phyloP scores from a whole-genome alignment of 2,888 invertebrate genomes.

The Clostera curtula region DNA sequence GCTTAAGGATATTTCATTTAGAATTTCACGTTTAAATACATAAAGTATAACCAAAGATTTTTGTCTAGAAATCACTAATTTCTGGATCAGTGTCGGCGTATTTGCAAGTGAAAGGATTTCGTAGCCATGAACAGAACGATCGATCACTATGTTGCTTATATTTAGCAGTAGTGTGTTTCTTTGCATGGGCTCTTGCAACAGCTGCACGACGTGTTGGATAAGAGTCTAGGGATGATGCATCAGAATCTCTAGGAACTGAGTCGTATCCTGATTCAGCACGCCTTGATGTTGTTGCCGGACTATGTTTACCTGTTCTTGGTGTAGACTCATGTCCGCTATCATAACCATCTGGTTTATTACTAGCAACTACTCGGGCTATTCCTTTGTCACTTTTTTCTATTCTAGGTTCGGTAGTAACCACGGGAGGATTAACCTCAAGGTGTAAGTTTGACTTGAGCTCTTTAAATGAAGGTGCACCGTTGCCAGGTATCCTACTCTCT shows the following conservation, averaged over 20 bases:
- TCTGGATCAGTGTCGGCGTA: slow-evolving; percentile 83
- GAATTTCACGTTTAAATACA: slow-evolving; percentile 41
- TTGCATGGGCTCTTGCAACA: slow-evolving; percentile 64
- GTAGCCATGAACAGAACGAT: slow-evolving; percentile 83
- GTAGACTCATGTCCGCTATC: slow-evolving; percentile 91
- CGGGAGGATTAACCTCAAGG: slow-evolving; percentile 69
- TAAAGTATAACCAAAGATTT: slow-evolving; percentile 18
- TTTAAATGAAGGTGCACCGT: slow-evolving; percentile 77
- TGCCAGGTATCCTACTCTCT: slow-evolving; percentile 78
- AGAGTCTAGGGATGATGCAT: slow-evolving; percentile 90
- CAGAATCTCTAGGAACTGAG: slow-evolving; percentile 91
- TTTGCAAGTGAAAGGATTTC: slow-evolving; percentile 85
- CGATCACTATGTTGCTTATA: slow-evolving; percentile 82
- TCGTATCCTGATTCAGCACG: slow-evolving; percentile 94
- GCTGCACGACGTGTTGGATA: slow-evolving; percentile 68
- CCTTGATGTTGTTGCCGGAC: slow-evolving; percentile 84
- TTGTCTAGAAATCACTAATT: slow-evolving; percentile 76
- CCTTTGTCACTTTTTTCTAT: slow-evolving; percentile 78
- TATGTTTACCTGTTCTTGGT: slow-evolving; percentile 86
- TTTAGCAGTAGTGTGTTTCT: slow-evolving; percentile 75
- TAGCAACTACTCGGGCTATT: slow-evolving; percentile 78
- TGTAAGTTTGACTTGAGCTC: slow-evolving; percentile 71
- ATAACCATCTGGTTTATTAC: slow-evolving; percentile 83
- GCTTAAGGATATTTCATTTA: slow-evolving; percentile 55
- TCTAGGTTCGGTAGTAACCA: slow-evolving; percentile 74